Conservation (phyloP, 2,888 invertebrate species). For the Hylaea fasciaria region DNA sequence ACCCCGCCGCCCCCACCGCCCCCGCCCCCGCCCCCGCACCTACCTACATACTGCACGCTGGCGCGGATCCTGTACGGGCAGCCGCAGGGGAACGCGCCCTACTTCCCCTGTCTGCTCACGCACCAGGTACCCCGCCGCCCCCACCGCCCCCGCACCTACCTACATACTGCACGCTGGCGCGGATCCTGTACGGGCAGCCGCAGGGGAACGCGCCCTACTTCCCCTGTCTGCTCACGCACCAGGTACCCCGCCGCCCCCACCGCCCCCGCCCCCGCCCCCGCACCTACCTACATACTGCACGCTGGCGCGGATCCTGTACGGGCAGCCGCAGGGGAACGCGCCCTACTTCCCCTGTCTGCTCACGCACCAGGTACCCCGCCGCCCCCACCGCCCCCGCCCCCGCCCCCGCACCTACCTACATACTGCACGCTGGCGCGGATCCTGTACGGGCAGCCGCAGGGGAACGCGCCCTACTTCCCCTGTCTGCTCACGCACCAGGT, state of each 20-base stretch:
- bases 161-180: constrained; percentile 93
- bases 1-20: background rate
- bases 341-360: constrained; percentile 87
- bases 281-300: constrained; percentile 95
- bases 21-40: too few species aligned
- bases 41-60: constrained; percentile 94
- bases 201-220: constrained; percentile 88
- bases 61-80: constrained; percentile 92
- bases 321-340: constrained; percentile 87
- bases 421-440: constrained; percentile 93
- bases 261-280: too few species aligned
- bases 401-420: too few species aligned
- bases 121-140: constrained; percentile 74
- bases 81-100: constrained; percentile 87
- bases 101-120: constrained; percentile 86
- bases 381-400: too few species aligned
- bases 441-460: constrained; percentile 90
- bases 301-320: constrained; percentile 92
- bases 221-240: constrained; percentile 86
- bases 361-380: constrained; percentile 81
- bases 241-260: constrained; percentile 60
- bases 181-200: constrained; percentile 91
- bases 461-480: constrained; percentile 87
- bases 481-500: constrained; percentile 86
- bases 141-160: too few species aligned